phyloP scores from a whole-genome alignment of 2,797 vertebrate species.

The Micromesistius poutassou region DNA sequence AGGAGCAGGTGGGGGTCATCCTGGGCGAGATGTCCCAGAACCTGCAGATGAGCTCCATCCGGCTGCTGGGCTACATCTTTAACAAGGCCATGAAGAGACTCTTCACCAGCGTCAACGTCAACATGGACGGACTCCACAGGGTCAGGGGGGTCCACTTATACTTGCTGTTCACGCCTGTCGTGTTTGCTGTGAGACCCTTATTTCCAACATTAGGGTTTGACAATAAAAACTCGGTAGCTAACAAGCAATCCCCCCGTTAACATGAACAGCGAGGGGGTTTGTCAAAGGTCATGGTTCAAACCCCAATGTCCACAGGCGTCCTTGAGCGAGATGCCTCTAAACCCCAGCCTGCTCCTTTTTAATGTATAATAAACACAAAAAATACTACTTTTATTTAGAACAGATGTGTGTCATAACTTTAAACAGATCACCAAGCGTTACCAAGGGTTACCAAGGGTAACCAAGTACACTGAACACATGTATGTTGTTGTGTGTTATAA shows the following conservation, averaged over 20 bases:
- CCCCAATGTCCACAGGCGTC: not conserved
- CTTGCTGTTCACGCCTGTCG: not conserved
- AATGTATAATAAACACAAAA: not conserved
- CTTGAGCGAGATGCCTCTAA: too few species aligned
- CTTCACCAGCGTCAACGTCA: constrained; percentile 85
- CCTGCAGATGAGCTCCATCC: constrained; percentile 82
- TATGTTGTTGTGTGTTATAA: too few species aligned
- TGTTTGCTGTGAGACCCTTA: not conserved
- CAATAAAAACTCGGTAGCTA: not conserved
- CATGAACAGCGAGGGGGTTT: not conserved
- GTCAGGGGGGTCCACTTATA: constrained; percentile 66
- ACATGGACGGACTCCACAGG: constrained; percentile 88
- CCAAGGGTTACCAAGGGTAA: too few species aligned
- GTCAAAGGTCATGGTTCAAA: not conserved
- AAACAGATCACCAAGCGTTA: too few species aligned
- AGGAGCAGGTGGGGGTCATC: constrained; percentile 77
- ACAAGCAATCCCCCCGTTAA: not conserved
- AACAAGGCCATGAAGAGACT: constrained; percentile 88
- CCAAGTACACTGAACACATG: too few species aligned
- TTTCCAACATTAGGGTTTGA: too few species aligned
- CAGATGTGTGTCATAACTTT: too few species aligned
- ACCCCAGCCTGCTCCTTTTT: not conserved
- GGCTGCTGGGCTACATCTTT: constrained; percentile 83
- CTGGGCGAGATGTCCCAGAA: constrained; percentile 93
- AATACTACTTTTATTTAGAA: not conserved